Conservation (phyloP, 1,140 invertebrate genomes). For the Coptotermes formosanus region DNA sequence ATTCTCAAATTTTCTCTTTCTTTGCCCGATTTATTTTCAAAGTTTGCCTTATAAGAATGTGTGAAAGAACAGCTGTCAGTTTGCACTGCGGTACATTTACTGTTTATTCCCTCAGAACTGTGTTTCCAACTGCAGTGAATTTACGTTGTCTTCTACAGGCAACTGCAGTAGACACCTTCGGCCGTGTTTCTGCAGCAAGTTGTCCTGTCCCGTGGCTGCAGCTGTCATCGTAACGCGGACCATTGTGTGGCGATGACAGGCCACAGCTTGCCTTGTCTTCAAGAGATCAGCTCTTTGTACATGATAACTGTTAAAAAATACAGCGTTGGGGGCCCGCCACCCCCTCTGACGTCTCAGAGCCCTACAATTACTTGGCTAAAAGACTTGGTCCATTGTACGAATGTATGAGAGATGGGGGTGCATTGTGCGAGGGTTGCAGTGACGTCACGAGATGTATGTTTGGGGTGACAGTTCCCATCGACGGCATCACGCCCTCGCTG, state of each 20-base stretch:
- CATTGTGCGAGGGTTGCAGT: neutral
- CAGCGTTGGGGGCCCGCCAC: neutral
- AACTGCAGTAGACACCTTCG: too few relatives aligned
- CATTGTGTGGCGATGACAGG: neutral
- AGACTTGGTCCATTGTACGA: neutral
- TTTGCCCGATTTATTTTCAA: too few relatives aligned
- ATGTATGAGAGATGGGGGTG: neutral
- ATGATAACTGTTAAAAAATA: neutral
- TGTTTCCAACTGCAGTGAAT: too few relatives aligned
- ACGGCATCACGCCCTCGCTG: neutral
- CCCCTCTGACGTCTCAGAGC: neutral
- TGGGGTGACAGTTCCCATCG: neutral
- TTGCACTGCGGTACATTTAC: too few relatives aligned
- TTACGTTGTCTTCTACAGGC: too few relatives aligned
- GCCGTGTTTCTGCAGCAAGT: too few relatives aligned
- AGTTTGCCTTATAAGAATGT: too few relatives aligned
- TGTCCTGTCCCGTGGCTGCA: neutral
- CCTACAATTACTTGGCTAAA: slow-evolving; percentile 14
- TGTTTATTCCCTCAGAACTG: too few relatives aligned
- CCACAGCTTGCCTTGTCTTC: neutral
- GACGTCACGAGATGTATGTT: neutral
- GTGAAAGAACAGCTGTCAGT: too few relatives aligned
- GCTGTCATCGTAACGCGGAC: neutral
- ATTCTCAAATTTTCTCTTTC: too few relatives aligned
- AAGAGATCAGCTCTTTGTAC: neutral